A percentile compares a stretch with the other conserved stretches of the same genome.
These are phyloP conservation scores for Orchesellides sinensis DNA, from an alignment of 2,888 invertebrate genomes.

Conservation along the genomic window DNA sequence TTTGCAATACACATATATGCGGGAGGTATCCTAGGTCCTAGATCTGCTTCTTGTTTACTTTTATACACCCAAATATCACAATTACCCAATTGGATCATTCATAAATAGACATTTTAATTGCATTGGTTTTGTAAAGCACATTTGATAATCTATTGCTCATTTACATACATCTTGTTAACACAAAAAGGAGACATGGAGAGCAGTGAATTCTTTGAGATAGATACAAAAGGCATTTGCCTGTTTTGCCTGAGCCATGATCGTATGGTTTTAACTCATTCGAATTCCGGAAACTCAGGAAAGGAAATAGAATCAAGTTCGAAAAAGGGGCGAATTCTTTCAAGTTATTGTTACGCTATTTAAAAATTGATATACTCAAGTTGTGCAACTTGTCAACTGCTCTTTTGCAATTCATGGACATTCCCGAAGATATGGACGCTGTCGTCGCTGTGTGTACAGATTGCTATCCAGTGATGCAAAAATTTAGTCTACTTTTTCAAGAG, in stretches of 20 bases:
- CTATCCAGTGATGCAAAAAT: not conserved
- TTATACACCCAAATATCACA: too few relatives aligned
- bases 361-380: slow-evolving; percentile 20
- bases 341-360: slow-evolving; percentile 34
- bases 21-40: too few relatives aligned
- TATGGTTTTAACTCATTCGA: too few relatives aligned
- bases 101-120: too few relatives aligned
- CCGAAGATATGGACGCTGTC: slow-evolving; percentile 2
- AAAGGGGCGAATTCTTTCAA: slow-evolving; percentile 1
- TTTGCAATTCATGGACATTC: slow-evolving; percentile 14
- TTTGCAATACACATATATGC: too few relatives aligned
- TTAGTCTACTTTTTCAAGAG: slow-evolving; percentile 20
- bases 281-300: not conserved
- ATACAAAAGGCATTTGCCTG: slow-evolving; percentile 37
- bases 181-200: too few relatives aligned
- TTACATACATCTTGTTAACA: too few relatives aligned
- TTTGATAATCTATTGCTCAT: too few relatives aligned
- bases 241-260: slow-evolving; percentile 11
- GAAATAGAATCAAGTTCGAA: not conserved
- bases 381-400: slow-evolving; percentile 28
- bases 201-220: not conserved
- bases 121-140: too few relatives aligned
- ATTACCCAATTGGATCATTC: too few relatives aligned
- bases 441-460: slow-evolving; percentile 12
- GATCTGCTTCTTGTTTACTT: too few relatives aligned